phyloP scores from a whole-genome alignment of 1,140 invertebrate species.

The Drosophila aff. region DNA sequence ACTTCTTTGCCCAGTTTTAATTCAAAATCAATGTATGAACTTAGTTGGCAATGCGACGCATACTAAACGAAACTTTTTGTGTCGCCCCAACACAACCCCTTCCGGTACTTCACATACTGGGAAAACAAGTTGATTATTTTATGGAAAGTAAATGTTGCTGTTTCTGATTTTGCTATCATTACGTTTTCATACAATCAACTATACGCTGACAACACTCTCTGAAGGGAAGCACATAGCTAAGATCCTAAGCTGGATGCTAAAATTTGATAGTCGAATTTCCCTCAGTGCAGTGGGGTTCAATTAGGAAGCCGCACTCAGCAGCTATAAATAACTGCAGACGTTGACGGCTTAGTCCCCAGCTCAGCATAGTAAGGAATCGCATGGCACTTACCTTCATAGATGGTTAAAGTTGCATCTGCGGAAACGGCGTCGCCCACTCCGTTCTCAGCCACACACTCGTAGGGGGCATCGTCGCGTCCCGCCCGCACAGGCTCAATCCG shows the following conservation, averaged over 20 bases:
- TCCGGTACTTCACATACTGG: constrained; percentile 10
- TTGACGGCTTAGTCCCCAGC: constrained; percentile 34
- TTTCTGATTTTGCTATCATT: background rate
- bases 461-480: constrained; percentile 93
- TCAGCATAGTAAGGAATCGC: constrained; percentile 26
- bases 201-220: background rate
- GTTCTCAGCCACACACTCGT: constrained; percentile 98
- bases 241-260: background rate
- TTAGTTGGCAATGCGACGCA: constrained; percentile 79
- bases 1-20: constrained; percentile 82
- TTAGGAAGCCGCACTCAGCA: constrained; percentile 38
- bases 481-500: constrained; percentile 96
- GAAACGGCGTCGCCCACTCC: constrained; percentile 97
- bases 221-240: background rate
- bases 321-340: constrained; percentile 44
- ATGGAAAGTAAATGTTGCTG: background rate
- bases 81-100: constrained; percentile 27
- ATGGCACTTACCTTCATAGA: constrained; percentile 91
- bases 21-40: constrained; percentile 84
- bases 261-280: constrained; percentile 4
- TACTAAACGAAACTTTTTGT: constrained; percentile 69
- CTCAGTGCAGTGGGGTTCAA: constrained; percentile 41
- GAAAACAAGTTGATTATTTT: constrained; percentile 24
- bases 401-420: constrained; percentile 93
- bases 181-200: background rate